Conservation (phyloP, 2,888 invertebrate species). For the Halictus quadricinctus region DNA sequence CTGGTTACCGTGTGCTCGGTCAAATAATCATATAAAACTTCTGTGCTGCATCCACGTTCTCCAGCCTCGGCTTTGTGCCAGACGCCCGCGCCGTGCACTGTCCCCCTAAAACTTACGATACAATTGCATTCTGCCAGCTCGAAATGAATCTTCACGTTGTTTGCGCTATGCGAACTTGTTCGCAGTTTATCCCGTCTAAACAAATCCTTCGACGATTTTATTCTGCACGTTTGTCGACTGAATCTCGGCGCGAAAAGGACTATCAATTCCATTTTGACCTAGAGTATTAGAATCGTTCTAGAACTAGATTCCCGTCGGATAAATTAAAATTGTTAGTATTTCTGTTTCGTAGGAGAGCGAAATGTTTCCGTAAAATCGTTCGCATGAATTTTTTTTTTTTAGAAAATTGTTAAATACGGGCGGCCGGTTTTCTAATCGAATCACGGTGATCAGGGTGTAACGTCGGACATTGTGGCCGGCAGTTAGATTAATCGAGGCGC, state of each 20-base stretch:
- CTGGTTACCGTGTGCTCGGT: conserved; percentile 55
- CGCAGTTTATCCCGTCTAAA: not conserved
- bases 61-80: conserved; percentile 45
- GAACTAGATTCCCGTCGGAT: too few species aligned
- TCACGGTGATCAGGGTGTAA: conserved; percentile 6
- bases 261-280: too few species aligned
- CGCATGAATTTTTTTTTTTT: not conserved
- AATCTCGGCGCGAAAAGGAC: too few species aligned
- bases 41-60: conserved; percentile 19
- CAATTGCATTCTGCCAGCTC: not conserved
- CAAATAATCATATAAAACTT: conserved; percentile 64
- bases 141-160: not conserved
- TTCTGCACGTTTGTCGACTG: too few species aligned
- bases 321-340: too few species aligned
- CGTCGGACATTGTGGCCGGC: conserved; percentile 13
- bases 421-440: conserved; percentile 9
- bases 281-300: too few species aligned
- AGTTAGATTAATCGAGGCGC: conserved; percentile 28
- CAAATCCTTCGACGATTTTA: not conserved
- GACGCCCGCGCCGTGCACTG: not conserved
- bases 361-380: not conserved
- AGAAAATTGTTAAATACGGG: not conserved
- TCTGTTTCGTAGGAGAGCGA: too few species aligned
- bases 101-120: not conserved
- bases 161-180: not conserved